Evolutionary conservation across 2,888 invertebrate species (phyloP), one percentile per base, ranked within the genome.

Genomic region (Acrobasis repandana): DNA sequence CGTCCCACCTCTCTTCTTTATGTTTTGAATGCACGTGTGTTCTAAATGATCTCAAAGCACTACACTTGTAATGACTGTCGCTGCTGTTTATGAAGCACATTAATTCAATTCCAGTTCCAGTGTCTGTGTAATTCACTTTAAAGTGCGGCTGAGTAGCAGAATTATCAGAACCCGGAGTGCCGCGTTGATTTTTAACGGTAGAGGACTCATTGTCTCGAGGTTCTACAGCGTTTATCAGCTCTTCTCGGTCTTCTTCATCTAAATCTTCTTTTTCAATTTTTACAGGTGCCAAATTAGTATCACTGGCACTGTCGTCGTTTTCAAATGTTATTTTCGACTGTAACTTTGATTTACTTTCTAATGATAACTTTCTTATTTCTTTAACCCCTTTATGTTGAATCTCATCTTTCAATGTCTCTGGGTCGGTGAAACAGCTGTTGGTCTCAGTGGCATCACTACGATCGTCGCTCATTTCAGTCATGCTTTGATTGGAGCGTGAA

Each of bases 311-410:
- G 48, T 80, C 80, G 49, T 88, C 82, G 58, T 66, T 79, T 73
- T 91, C 90, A 68, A 89, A 92, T 1, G 78, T 77, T 46, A 90
- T 78, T 73, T 87, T 88, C 1, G 85, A 80, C 67, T 85, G 76
- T 46, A 85, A 77, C 52, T 74, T 72, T 14, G 59, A 50, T 15
- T 58, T 61, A 61, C 61, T 65, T 65, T 43, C 57, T 34, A 56
- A 11, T 0, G 43, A 38, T 15, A 34, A 6, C 10, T 51, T 52
- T 34, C 46, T 60, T 33, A 20, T 43, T n/a, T 51, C 46, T 47
- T 51, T 47, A 3, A 4, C 36, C 11, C 3, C 6, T 16, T 14
- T 16, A 38, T 9, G 14, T 1, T 11, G 38, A n/a, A 38, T 20
- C 14, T 38, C 54, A 14, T 54, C 43, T 14, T 54, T 54, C n/a